phyloP scores from a whole-genome alignment of 35 echinoderm and acorn worm species.

The Apostichopus californicus region DNA sequence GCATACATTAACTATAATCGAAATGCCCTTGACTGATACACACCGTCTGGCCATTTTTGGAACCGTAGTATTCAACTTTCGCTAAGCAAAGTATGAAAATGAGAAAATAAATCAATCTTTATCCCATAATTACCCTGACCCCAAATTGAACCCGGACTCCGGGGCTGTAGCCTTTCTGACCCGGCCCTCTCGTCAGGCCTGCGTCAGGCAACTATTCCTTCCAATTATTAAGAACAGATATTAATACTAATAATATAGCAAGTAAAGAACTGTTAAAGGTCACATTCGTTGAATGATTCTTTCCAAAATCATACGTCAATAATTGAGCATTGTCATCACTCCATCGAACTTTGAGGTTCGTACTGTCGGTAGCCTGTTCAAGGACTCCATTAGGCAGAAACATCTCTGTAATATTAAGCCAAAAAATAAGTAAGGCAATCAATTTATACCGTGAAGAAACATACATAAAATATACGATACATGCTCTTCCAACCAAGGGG shows the following conservation, averaged over 20 bases:
- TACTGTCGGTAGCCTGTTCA: conserved; percentile 1
- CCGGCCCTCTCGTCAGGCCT: too few relatives aligned
- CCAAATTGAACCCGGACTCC: too few relatives aligned
- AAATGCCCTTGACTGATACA: too few relatives aligned
- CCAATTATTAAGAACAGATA: neutral
- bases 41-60: too few relatives aligned
- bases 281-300: neutral
- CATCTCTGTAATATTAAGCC: neutral
- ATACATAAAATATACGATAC: too few relatives aligned
- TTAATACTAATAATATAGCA: neutral
- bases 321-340: neutral
- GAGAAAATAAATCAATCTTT: too few relatives aligned
- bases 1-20: too few relatives aligned
- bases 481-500: too few relatives aligned
- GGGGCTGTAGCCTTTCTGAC: too few relatives aligned
- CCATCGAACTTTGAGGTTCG: neutral
- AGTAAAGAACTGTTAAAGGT: neutral
- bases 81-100: too few relatives aligned
- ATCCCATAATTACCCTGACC: too few relatives aligned
- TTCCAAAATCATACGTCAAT: neutral
- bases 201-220: neutral
- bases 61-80: too few relatives aligned
- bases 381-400: neutral
- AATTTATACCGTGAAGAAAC: neutral
- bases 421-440: neutral